Conservation (phyloP, 2,113 vertebrate genomes). For the Theristicus caerulescens region DNA sequence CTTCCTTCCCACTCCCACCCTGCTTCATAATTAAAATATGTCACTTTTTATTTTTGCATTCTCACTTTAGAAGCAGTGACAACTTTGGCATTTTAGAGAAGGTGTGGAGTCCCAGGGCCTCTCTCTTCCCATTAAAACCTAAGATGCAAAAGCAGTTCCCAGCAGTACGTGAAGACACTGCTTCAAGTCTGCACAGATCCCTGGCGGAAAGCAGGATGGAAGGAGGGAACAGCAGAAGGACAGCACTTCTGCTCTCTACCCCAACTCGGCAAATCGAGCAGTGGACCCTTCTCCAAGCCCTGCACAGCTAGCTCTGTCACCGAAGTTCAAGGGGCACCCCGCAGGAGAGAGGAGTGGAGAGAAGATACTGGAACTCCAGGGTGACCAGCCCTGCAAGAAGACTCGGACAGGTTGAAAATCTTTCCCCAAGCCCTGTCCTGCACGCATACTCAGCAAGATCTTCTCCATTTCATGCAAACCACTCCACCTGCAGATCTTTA, state of each 20-base stretch:
- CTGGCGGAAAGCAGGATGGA: not conserved
- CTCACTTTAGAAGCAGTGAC: not conserved
- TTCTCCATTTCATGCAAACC: not conserved
- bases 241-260: not conserved
- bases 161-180: not conserved
- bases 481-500: not conserved
- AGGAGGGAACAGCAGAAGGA: not conserved
- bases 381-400: not conserved
- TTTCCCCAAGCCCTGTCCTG: not conserved
- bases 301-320: not conserved
- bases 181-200: not conserved
- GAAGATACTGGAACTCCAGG: rapidly evolving
- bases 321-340: not conserved
- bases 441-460: not conserved
- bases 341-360: rapidly evolving
- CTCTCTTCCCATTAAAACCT: not conserved
- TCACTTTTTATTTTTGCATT: constrained; percentile 4
- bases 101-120: not conserved
- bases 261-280: rapidly evolving
- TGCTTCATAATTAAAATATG: constrained; percentile 61
- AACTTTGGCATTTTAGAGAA: not conserved
- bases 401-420: not conserved
- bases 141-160: not conserved
- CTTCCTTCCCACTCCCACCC: constrained; percentile 54
- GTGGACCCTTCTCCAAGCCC: not conserved